Evolutionary conservation across 2,888 invertebrate species (phyloP).

Genomic region (Proisotoma minuta): DNA sequence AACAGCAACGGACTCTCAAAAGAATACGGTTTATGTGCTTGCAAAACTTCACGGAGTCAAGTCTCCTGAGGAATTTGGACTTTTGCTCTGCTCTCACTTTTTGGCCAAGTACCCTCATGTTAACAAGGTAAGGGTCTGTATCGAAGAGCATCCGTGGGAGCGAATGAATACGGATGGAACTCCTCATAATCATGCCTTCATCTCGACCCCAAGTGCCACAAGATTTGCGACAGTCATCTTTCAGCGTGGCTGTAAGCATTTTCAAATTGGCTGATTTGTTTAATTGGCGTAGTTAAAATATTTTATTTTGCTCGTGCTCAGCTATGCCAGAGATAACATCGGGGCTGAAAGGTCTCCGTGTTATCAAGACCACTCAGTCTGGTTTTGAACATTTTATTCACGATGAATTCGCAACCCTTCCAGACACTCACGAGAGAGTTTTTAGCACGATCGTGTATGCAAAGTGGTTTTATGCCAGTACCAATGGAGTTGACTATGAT

Average conservation of each 20-base stretch:
- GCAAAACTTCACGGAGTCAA: constrained; percentile 73
- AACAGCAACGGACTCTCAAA: constrained; percentile 59
- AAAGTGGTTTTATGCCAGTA: constrained; percentile 67
- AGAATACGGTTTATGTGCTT: constrained; percentile 73
- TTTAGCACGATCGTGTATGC: constrained; percentile 73
- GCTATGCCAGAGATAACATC: constrained; percentile 61
- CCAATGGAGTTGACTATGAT: constrained; percentile 64
- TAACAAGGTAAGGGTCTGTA: constrained; percentile 62
- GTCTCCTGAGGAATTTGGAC: constrained; percentile 71
- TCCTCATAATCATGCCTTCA: constrained; percentile 71
- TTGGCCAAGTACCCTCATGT: constrained; percentile 69
- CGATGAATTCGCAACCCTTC: constrained; percentile 71
- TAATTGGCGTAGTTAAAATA: neutral
- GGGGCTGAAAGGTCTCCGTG: constrained; percentile 65
- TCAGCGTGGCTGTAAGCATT: constrained; percentile 61
- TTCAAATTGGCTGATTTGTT: neutral
- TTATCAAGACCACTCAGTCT: constrained; percentile 76
- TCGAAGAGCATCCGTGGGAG: constrained; percentile 74
- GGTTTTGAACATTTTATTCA: constrained; percentile 73
- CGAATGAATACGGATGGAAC: constrained; percentile 57
- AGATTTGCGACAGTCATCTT: constrained; percentile 67
- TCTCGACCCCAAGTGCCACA: constrained; percentile 63
- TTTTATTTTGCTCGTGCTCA: constrained; percentile 44
- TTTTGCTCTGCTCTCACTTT: constrained; percentile 69
- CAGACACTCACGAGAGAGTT: constrained; percentile 70